phyloP scores from a whole-genome alignment of 2,888 invertebrate species.

The Empis livida region DNA sequence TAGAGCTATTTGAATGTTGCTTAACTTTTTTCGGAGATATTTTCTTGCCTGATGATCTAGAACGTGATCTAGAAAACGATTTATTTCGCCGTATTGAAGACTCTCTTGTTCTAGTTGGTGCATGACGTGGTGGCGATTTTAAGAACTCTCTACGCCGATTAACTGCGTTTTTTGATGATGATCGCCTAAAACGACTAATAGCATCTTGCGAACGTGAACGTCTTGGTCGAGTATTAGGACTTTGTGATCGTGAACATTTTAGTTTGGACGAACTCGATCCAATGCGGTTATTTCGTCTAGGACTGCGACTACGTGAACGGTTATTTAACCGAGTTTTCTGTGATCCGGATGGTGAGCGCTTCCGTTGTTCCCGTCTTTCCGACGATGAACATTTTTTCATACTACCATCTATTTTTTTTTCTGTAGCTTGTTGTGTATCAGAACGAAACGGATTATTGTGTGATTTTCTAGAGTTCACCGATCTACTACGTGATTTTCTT shows the following conservation, averaged over 20 bases:
- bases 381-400: slow-evolving; percentile 23
- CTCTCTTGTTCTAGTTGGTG: slow-evolving; percentile 3
- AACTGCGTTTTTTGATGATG: slow-evolving; percentile 8
- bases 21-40: slow-evolving; percentile 8
- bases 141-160: slow-evolving; percentile 13
- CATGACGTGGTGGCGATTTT: slow-evolving; percentile 12
- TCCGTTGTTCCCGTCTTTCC: slow-evolving; percentile 12
- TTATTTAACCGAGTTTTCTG: too few species aligned
- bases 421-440: slow-evolving; percentile 3
- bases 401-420: slow-evolving; percentile 15
- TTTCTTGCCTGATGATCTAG: background rate
- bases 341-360: slow-evolving; percentile 8
- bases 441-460: too few species aligned
- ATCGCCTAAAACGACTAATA: slow-evolving; percentile 10
- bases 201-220: background rate
- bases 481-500: too few species aligned
- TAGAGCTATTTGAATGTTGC: slow-evolving; percentile 12
- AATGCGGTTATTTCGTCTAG: too few species aligned
- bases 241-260: slow-evolving; percentile 5
- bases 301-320: too few species aligned
- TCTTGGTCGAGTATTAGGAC: background rate
- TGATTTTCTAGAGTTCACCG: too few species aligned
- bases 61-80: slow-evolving; percentile 1
- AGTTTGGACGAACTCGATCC: background rate
- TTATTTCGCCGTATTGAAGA: slow-evolving; percentile 8